Evolutionary conservation across 2,797 vertebrate species (phyloP), one percentile per base, ranked within the genome.

Genomic region (Melanotaenia boesemani): DNA sequence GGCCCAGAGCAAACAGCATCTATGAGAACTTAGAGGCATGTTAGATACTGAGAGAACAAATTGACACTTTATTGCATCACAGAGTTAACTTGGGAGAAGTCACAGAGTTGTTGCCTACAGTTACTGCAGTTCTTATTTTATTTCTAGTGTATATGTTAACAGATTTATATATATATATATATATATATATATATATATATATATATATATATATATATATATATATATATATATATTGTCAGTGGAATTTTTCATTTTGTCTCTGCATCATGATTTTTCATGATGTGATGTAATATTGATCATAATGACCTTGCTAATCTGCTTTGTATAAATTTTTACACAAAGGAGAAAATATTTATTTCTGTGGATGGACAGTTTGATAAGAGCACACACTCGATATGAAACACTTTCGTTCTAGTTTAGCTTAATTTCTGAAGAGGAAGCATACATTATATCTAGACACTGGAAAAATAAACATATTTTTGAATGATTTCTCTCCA

Each of bases 41-140:
- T 34, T 16, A 54, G 62, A 76, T 44, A 28, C 60, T 36, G 10
- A 41, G 63, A 82, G 71, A 52, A 74, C 70, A 85, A 67, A 80
- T 18, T 82, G 75, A 85, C 74, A 76, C 37, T 4, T 11, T 39
- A 72, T 90, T 89, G 82, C 86, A 81, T 90, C 85, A 86, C 66
- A 70, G 46, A 54, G 26, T 71, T 55, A 13, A 77, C 56, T 72
- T 3, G 54, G 61, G 64, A 61, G 44, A 71, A 77, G 76, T 74
- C 63, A 64, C 56, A 26, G 24, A 46, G 41, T 36, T 22, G 80
- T 41, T 34, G 68, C 66, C 69, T 63, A 34, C 24, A 65, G 63
- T 67, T 36, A 58, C 46, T 50, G 7, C 48, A 22, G 20, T 39
- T 32, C 18, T 28, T 28, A 73, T 63, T 70, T 77, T 57, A 71